Evolutionary conservation across 2,888 invertebrate genomes (phyloP), one percentile per base, ranked within the genome.

Genomic region (Scaptomyza parva): DNA sequence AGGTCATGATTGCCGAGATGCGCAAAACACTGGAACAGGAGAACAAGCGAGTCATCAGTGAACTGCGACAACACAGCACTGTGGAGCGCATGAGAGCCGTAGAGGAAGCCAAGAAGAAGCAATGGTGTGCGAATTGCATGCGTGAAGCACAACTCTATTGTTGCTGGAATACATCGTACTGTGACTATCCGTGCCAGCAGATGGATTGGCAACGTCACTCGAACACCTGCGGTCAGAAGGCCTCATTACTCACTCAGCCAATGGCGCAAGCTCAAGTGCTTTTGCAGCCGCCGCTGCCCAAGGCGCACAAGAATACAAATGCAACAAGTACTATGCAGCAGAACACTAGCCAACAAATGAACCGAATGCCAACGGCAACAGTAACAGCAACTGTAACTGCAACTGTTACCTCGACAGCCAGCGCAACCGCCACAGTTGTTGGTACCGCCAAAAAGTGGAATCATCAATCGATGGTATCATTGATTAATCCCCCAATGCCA

Each of bases 91-190:
- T 95, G 40, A 93, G 94, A 20, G 94, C 95, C 11, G 93, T 98
- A 30, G 92, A 92, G 40, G 95, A 95, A 53, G 94, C 96, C 8
- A 98, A 98, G 92, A 93, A 94, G 40, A 97, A 96, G 89, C 97
- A 97, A 90, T 98, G 98, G 98, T 98, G 98, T 91, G 95, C 96
- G 0, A 94, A 94, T 89, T 98, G 98, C 92, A 94, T 94, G 39
- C 95, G 96, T 77, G 98, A 98, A 91, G 97, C 98, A 0, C 95
- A 96, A 80, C 97, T 97, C 91, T 97, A 97, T 91, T 98, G 98
- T 89, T 98, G 98, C 89, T 98, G 98, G 98, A 98, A 98, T 92
- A 98, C 98, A 0, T 95, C 97, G 53, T 98, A 98, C 91, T 98
- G 98, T 91, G 96, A 96, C 92, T 96, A 96, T 90, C 94, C 95